Conservation (phyloP, 2,113 vertebrate genomes). For the Amblyopsis rosae region DNA sequence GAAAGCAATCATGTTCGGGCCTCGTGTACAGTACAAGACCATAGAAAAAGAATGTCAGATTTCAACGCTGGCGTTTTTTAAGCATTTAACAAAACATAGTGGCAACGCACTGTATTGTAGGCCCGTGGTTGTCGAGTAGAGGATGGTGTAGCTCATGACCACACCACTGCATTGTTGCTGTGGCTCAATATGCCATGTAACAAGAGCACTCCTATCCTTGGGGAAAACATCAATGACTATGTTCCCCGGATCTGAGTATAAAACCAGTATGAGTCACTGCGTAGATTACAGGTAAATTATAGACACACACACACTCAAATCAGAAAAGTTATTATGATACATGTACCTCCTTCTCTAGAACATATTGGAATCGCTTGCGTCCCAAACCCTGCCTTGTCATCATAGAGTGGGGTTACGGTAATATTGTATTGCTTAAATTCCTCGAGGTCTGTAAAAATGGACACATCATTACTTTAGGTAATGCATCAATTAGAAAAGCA, state of each 20-base stretch:
- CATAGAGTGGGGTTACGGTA: conserved; percentile 62
- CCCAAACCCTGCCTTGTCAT: conserved; percentile 41
- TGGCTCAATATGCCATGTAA: conserved; percentile 43
- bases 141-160: conserved; percentile 39
- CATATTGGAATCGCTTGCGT: conserved; percentile 40
- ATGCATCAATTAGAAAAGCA: no score
- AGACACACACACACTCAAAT: neutral
- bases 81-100: neutral
- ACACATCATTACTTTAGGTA: neutral
- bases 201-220: conserved; percentile 19
- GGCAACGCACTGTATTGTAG: conserved; percentile 39
- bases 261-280: neutral
- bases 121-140: conserved; percentile 5
- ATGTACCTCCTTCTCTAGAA: conserved; percentile 51
- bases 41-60: neutral
- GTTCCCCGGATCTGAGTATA: conserved; percentile 36
- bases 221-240: conserved; percentile 11
- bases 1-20: conserved; percentile 23
- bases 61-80: neutral
- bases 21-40: neutral
- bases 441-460: conserved; percentile 46
- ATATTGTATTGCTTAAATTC: conserved; percentile 51
- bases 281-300: neutral
- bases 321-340: neutral
- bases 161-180: conserved; percentile 40